A percentile compares a stretch with the other conserved stretches of the same genome.
Conservation (phyloP, 2,888 invertebrate species). For the Loripinus fragilis region DNA sequence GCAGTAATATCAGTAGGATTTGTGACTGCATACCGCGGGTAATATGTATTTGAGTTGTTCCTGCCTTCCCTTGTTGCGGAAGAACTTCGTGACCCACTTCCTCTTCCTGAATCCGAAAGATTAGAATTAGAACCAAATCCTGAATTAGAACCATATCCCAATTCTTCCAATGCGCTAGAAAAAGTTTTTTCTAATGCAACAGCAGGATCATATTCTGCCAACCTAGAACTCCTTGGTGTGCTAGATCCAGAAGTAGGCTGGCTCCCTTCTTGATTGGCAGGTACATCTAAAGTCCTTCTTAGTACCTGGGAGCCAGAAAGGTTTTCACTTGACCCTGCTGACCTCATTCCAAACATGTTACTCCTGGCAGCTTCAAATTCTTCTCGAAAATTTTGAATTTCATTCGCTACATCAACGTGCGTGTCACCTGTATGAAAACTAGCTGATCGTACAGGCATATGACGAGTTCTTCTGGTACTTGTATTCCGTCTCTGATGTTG, state of each 20-base stretch:
- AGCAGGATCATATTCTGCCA: constrained; percentile 12
- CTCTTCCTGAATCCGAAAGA: not conserved
- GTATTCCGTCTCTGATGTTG: not conserved
- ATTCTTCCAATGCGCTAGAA: not conserved
- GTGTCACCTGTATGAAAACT: constrained; percentile 34
- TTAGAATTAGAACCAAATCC: constrained; percentile 6
- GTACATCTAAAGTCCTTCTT: not conserved
- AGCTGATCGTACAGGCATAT: constrained; percentile 25
- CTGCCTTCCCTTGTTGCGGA: constrained; percentile 16
- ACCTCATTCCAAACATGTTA: constrained; percentile 40
- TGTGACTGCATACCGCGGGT: constrained; percentile 30
- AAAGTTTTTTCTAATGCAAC: not conserved
- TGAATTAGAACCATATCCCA: not conserved
- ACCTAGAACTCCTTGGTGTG: constrained; percentile 23
- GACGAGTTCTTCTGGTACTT: constrained; percentile 19
- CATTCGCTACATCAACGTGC: constrained; percentile 30
- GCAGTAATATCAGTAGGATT: constrained; percentile 5
- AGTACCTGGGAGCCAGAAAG: constrained; percentile 1
- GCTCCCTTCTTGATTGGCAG: not conserved
- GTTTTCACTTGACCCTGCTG: constrained; percentile 41
- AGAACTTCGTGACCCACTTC: constrained; percentile 8
- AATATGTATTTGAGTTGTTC: constrained; percentile 24
- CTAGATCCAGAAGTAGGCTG: constrained; percentile 38
- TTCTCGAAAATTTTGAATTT: constrained; percentile 36
- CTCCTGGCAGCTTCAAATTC: constrained; percentile 41